phyloP scores from a whole-genome alignment of 2,797 vertebrate species.

The Hapalemur alaotrensis region DNA sequence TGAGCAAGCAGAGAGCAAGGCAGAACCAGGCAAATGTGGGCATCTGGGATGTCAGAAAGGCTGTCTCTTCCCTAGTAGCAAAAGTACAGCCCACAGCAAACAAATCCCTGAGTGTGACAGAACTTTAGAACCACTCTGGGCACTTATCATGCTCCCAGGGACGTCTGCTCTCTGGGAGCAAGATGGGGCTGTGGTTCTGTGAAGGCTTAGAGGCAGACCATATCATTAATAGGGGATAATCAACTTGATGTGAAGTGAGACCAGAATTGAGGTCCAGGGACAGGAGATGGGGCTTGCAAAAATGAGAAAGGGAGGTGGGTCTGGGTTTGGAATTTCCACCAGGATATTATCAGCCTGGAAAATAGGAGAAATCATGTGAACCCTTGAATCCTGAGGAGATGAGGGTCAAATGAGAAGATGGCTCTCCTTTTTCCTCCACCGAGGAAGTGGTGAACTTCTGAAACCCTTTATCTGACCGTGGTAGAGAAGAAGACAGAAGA shows the following conservation, averaged over 20 bases:
- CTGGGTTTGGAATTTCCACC: constrained; percentile 9
- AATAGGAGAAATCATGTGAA: background rate
- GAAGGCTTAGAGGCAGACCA: background rate
- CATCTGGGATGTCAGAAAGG: background rate
- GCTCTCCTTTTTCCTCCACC: background rate
- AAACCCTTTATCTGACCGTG: background rate
- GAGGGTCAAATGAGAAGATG: background rate
- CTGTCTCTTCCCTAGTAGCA: background rate
- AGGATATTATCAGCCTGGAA: background rate
- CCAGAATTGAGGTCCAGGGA: background rate
- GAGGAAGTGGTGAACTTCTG: constrained; percentile 33
- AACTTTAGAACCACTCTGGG: background rate
- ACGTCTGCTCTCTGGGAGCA: background rate
- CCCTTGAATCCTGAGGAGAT: background rate
- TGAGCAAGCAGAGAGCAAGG: background rate
- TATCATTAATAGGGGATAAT: background rate
- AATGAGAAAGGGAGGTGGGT: constrained; percentile 6
- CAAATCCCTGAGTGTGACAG: background rate
- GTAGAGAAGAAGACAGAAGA: constrained; percentile 24
- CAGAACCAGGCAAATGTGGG: background rate
- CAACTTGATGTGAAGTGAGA: background rate
- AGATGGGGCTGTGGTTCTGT: background rate
- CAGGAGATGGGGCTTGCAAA: background rate
- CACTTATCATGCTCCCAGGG: background rate
- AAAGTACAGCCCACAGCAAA: background rate